Conservation (phyloP, 1,140 invertebrate genomes). For the Drosophila saltans region DNA sequence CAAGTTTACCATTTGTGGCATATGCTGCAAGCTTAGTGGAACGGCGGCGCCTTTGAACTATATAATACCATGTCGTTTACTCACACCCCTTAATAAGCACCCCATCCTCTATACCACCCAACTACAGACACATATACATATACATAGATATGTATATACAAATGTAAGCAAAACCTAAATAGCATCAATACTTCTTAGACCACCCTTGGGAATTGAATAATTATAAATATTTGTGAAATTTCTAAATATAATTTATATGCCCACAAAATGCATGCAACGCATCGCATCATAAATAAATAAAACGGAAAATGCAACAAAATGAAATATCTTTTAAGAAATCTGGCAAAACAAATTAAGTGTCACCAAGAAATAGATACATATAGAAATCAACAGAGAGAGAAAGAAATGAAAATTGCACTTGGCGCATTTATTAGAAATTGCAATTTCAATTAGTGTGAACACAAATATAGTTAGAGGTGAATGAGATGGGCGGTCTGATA, state of each 20-base stretch:
- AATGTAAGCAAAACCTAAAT: conserved; percentile 6
- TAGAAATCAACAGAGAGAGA: conserved; percentile 15
- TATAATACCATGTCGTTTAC: conserved; percentile 3
- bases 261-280: conserved; percentile 7
- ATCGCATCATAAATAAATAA: conserved; percentile 26
- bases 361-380: conserved; percentile 45
- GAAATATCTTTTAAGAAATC: conserved; percentile 25
- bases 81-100: neutral
- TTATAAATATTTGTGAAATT: conserved; percentile 22
- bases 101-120: neutral
- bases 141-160: neutral
- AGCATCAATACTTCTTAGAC: neutral
- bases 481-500: neutral
- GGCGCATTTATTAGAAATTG: conserved; percentile 24
- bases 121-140: neutral
- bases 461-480: conserved; percentile 55
- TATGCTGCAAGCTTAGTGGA: conserved; percentile 34
- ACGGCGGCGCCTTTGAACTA: conserved; percentile 3
- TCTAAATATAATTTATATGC: conserved; percentile 19
- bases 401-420: conserved; percentile 1
- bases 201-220: conserved; percentile 34
- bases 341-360: conserved; percentile 52
- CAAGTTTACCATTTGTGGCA: conserved; percentile 33
- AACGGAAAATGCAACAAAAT: conserved; percentile 1
- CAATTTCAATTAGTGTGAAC: conserved; percentile 67